A percentile compares a stretch with the other conserved stretches of the same genome.
These are phyloP conservation scores for Tanytarsus gracilentus DNA, from an alignment of 2,888 invertebrate genomes.

Conservation along the genomic window DNA sequence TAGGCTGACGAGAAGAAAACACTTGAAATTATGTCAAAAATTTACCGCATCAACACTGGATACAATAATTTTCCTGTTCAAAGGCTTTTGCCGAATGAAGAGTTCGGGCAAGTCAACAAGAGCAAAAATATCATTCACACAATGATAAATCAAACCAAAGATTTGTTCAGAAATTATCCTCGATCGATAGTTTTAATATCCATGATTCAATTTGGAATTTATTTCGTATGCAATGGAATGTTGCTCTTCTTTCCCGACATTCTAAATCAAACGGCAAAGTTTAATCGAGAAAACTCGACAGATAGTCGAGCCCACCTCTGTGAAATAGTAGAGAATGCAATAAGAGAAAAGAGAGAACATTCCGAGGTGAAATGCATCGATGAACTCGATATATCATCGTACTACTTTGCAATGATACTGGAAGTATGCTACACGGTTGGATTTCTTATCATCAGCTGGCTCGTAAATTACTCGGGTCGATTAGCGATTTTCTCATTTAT, in stretches of 20 bases:
- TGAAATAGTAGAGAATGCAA: slow-evolving; percentile 34
- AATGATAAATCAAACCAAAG: slow-evolving; percentile 39
- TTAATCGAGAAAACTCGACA: slow-evolving; percentile 34
- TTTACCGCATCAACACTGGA: slow-evolving; percentile 36
- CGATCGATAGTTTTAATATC: neutral
- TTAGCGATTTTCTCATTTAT: slow-evolving; percentile 34
- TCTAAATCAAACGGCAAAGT: slow-evolving; percentile 36
- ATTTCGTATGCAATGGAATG: slow-evolving; percentile 38
- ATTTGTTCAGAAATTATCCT: slow-evolving; percentile 35
- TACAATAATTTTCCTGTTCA: slow-evolving; percentile 20
- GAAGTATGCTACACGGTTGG: slow-evolving; percentile 36
- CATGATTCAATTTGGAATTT: slow-evolving; percentile 37
- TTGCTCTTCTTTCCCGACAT: slow-evolving; percentile 41
- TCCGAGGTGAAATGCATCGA: slow-evolving; percentile 32
- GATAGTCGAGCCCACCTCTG: slow-evolving; percentile 35
- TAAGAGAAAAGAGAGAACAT: slow-evolving; percentile 16
- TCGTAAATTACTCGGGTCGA: slow-evolving; percentile 37
- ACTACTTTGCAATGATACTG: slow-evolving; percentile 35
- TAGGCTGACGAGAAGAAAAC: slow-evolving; percentile 35
- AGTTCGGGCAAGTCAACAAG: slow-evolving; percentile 26
- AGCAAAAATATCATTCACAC: slow-evolving; percentile 33
- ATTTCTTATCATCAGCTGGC: slow-evolving; percentile 35
- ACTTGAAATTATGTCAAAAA: slow-evolving; percentile 34
- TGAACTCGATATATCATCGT: slow-evolving; percentile 36
- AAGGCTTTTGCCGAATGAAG: slow-evolving; percentile 25